Percentiles rank a stretch among this genome's conserved stretches.
phyloP scores from a whole-genome alignment of 2,888 invertebrate species.

The Eristalis tenax region DNA sequence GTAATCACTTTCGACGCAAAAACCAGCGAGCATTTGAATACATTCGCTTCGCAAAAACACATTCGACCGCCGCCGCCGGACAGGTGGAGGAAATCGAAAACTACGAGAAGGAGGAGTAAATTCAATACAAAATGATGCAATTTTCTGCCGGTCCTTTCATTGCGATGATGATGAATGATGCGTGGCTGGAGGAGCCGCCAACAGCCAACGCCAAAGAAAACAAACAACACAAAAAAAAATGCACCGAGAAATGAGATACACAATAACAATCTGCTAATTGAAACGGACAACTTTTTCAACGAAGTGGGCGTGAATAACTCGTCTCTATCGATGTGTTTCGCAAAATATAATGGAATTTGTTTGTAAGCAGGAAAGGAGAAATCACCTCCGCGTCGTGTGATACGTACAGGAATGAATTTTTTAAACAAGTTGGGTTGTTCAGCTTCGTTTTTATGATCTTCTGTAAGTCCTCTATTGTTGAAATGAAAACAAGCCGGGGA shows the following conservation, averaged over 20 bases:
- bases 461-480: no score
- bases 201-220: background rate
- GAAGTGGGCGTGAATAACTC: no score
- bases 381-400: no score
- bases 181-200: background rate
- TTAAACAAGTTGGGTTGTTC: no score
- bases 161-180: background rate
- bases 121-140: conserved; percentile 64
- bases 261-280: conserved; percentile 54
- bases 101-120: conserved; percentile 25
- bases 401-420: no score
- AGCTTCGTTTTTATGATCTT: no score
- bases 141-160: conserved; percentile 27
- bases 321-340: background rate
- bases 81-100: background rate
- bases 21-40: background rate
- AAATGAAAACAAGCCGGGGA: no score
- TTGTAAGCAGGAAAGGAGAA: no score
- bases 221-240: conserved; percentile 20
- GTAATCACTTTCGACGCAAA: conserved; percentile 7
- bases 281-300: conserved; percentile 22
- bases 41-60: background rate
- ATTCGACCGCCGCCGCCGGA: background rate
- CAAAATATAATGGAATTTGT: no score
- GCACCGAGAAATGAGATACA: background rate